Conservation (phyloP, 2,113 vertebrate genomes). For the Phaethon lepturus region DNA sequence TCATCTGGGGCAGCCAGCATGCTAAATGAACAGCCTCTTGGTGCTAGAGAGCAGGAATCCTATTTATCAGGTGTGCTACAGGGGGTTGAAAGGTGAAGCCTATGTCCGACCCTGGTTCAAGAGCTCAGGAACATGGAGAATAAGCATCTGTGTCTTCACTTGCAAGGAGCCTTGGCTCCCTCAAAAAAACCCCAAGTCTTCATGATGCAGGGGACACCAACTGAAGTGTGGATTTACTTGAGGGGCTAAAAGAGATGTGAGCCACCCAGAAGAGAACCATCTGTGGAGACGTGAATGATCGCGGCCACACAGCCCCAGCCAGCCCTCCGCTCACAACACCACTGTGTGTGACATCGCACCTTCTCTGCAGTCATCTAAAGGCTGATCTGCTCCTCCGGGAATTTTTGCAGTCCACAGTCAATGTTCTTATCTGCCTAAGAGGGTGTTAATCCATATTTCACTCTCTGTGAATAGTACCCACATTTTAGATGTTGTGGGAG, state of each 20-base stretch:
- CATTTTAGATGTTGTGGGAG: not conserved
- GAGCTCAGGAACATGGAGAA: not conserved
- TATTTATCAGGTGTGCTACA: not conserved
- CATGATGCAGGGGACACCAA: not conserved
- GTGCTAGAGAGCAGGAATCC: not conserved
- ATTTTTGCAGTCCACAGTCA: not conserved
- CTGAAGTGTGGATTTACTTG: not conserved
- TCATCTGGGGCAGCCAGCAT: not conserved
- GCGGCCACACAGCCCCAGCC: not conserved
- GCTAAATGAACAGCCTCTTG: not conserved
- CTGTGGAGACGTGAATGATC: not conserved
- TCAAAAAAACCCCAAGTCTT: not conserved
- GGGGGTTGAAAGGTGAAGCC: not conserved
- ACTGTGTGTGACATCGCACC: accelerated
- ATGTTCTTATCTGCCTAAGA: not conserved
- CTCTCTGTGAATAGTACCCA: not conserved
- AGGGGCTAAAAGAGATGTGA: not conserved
- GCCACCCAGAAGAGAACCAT: not conserved
- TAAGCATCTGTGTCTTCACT: not conserved
- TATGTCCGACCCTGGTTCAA: accelerated
- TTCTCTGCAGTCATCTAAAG: not conserved
- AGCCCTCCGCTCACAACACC: not conserved
- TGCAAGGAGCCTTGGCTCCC: not conserved
- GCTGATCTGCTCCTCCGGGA: not conserved
- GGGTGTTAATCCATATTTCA: not conserved